Evolutionary conservation across 2,113 vertebrate genomes (phyloP).

Genomic region (Pleuronectes platessa): DNA sequence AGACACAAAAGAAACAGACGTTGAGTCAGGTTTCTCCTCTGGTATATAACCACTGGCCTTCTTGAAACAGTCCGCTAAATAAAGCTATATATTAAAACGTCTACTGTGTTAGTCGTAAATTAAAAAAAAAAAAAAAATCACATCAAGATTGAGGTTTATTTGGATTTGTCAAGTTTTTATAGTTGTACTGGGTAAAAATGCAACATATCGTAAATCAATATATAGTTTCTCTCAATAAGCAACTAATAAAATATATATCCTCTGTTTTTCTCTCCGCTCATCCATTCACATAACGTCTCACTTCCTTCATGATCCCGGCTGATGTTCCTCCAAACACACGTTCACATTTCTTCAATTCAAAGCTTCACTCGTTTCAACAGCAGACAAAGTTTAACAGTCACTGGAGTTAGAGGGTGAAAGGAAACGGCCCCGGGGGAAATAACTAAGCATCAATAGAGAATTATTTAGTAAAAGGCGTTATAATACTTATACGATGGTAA

Average conservation of each 20-base stretch:
- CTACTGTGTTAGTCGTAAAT: slow-evolving; percentile 46
- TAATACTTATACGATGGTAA: slow-evolving; percentile 9
- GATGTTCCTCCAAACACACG: slow-evolving; percentile 14
- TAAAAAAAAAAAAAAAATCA: background rate
- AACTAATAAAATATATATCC: slow-evolving; percentile 48
- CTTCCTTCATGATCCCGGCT: slow-evolving; percentile 24
- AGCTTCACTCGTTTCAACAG: slow-evolving; percentile 27
- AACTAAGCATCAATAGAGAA: background rate
- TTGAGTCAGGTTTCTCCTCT: slow-evolving; percentile 2
- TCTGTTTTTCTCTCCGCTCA: background rate
- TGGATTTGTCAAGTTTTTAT: slow-evolving; percentile 53
- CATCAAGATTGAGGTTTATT: slow-evolving; percentile 39
- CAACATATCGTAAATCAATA: slow-evolving; percentile 42
- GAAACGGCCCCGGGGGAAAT: background rate
- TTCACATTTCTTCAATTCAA: slow-evolving; percentile 43
- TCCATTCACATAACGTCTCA: slow-evolving; percentile 30
- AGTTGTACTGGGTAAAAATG: slow-evolving; percentile 22
- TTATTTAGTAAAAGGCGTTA: background rate
- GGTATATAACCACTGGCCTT: slow-evolving; percentile 30
- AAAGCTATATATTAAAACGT: slow-evolving; percentile 40
- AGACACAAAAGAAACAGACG: slow-evolving; percentile 20
- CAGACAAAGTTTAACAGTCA: slow-evolving; percentile 22
- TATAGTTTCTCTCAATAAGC: slow-evolving; percentile 32
- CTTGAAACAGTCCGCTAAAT: slow-evolving; percentile 27
- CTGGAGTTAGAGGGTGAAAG: background rate